Percentiles rank a stretch among this genome's conserved stretches.
phyloP scores from a whole-genome alignment of 2,888 invertebrate genomes.

The Caenorhabditis angaria region DNA sequence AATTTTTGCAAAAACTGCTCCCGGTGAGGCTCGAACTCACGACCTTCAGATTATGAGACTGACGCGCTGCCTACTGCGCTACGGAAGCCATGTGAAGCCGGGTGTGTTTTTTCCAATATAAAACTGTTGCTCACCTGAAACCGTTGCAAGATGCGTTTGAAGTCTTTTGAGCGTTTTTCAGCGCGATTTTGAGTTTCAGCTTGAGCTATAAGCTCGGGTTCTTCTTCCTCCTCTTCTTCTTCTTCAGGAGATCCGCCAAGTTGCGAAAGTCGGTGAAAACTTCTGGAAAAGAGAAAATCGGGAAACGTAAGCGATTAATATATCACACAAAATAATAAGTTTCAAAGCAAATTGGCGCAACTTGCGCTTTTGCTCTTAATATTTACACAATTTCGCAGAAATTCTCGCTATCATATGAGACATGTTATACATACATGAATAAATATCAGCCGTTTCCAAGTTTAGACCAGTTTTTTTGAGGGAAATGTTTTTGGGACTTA shows the following conservation, averaged over 20 bases:
- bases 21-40: constrained; percentile 90
- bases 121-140: constrained; percentile 52
- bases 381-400: neutral
- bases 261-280: neutral
- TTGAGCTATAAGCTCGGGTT: neutral
- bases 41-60: constrained; percentile 92
- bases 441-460: constrained; percentile 9
- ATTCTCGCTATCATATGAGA: constrained; percentile 4
- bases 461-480: neutral
- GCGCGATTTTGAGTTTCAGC: no score
- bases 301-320: neutral
- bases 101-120: neutral
- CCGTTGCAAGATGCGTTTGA: constrained; percentile 55
- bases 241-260: no score
- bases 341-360: neutral
- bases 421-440: neutral
- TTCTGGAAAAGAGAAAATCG: neutral
- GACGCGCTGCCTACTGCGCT: constrained; percentile 86
- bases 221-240: neutral
- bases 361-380: neutral
- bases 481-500: constrained; percentile 11
- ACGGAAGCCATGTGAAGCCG: constrained; percentile 40
- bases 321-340: neutral
- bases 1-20: constrained; percentile 56
- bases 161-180: constrained; percentile 54